Conservation (phyloP, 2,888 invertebrate species). For the Trypoxylon attenuatum region DNA sequence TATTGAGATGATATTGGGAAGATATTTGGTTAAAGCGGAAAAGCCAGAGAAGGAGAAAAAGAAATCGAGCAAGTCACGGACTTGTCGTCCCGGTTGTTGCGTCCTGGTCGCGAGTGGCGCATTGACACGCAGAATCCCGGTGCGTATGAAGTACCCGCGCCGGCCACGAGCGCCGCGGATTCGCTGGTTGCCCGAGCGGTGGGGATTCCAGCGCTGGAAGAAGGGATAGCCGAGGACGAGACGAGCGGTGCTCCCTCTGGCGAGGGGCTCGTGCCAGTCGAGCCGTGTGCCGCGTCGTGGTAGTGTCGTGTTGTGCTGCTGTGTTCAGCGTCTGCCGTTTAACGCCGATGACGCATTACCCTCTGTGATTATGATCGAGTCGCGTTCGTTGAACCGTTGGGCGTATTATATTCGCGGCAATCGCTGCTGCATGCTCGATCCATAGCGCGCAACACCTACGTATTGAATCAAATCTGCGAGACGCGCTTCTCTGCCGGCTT, state of each 20-base stretch:
- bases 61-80: constrained; percentile 16
- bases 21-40: neutral
- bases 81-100: constrained; percentile 38
- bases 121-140: constrained; percentile 33
- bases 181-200: too few relatives aligned
- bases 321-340: constrained; percentile 41
- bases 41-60: neutral
- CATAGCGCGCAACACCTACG: neutral
- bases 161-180: constrained; percentile 3
- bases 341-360: constrained; percentile 40
- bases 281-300: constrained; percentile 70
- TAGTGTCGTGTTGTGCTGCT: constrained; percentile 52
- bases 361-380: constrained; percentile 40
- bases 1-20: too few relatives aligned
- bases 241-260: constrained; percentile 65
- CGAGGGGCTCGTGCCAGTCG: constrained; percentile 64
- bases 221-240: constrained; percentile 28
- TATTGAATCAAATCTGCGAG: neutral
- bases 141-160: constrained; percentile 6
- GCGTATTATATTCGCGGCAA: too few relatives aligned
- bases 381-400: constrained; percentile 11
- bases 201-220: constrained; percentile 3
- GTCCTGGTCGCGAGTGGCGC: constrained; percentile 42
- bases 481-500: too few relatives aligned
- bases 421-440: neutral